Evolutionary conservation across 2,113 vertebrate species (phyloP), one percentile per base, ranked within the genome.

Genomic region (Dasyprocta punctata): DNA sequence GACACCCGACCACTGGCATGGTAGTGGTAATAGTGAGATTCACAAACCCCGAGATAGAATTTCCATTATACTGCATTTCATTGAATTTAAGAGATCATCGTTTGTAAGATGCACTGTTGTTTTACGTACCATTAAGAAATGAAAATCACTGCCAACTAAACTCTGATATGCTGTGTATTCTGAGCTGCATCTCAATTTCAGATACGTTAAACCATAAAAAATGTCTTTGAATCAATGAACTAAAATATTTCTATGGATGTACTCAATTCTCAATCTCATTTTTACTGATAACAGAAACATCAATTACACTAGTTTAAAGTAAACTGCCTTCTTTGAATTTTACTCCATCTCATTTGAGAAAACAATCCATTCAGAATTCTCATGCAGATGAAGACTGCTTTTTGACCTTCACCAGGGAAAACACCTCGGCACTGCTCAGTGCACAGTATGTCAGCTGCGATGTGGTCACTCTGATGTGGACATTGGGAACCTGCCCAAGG

Each of bases 61-160:
- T 96, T 92, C 71, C 49, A 63, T 86, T 97, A 86, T 30, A 87
- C 12, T 63, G 20, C 49, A 86, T 87, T 92, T 84, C 71, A 60
- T 0, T 93, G 67, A 93, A 91, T 90, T 95, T 95, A 92, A 95
- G 56, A 77, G 16, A 77, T 44, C 49, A 75, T 86, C 26, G 47
- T 92, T 93, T 92, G 28, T 93, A 96, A 93, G 56, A 96, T 69
- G 30, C 36, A 38, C 73, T 89, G 13, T 47, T 92, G 82, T 90
- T 97, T 97, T 94, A 89, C 0, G 0, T 95, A 61, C 49, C 90
- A 89, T 94, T 93, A 96, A 89, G 80, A 89, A 94, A 97, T 82
- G 89, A 93, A 97, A 95, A 92, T 93, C 75, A 65, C 65, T 84
- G 41, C 89, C 90, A 93, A 56, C 61, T 89, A 81, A 97, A 81